Conservation (phyloP, 2,113 vertebrate species). For the Eulemur macaco region DNA sequence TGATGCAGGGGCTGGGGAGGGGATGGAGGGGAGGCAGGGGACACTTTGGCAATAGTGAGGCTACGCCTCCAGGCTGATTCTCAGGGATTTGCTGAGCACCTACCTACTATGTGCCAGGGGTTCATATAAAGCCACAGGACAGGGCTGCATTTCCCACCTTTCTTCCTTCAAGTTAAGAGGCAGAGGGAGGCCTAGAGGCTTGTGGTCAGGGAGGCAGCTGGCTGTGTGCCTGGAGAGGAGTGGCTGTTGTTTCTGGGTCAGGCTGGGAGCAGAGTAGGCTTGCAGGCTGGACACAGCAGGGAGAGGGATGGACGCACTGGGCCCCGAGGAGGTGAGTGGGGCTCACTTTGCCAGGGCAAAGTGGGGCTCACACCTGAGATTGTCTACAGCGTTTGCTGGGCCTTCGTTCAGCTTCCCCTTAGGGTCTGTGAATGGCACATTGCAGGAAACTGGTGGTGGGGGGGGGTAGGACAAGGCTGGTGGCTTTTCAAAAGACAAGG, state of each 20-base stretch:
- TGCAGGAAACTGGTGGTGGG: neutral
- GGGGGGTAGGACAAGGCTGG: no score
- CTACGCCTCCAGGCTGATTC: neutral
- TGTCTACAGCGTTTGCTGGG: neutral
- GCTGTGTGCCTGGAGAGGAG: neutral
- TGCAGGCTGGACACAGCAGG: neutral
- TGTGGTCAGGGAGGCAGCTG: neutral
- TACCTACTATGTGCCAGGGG: neutral
- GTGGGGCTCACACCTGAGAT: neutral
- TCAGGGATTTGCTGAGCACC: neutral
- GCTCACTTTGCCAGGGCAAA: neutral
- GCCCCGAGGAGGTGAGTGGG: conserved; percentile 33
- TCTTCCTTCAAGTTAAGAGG: neutral
- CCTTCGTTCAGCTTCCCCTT: neutral
- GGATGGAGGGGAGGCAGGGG: no score
- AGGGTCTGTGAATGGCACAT: neutral
- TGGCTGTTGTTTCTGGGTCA: neutral
- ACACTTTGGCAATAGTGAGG: neutral
- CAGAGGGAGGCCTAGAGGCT: neutral
- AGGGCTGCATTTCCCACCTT: neutral
- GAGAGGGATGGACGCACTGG: neutral
- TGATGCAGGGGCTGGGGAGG: no score
- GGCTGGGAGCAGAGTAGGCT: neutral
- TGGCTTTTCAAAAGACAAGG: neutral
- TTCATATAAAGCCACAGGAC: neutral